Percentiles rank a stretch among this genome's conserved stretches.
Conservation (phyloP, 1,140 invertebrate species). For the Lepidurus apus region DNA sequence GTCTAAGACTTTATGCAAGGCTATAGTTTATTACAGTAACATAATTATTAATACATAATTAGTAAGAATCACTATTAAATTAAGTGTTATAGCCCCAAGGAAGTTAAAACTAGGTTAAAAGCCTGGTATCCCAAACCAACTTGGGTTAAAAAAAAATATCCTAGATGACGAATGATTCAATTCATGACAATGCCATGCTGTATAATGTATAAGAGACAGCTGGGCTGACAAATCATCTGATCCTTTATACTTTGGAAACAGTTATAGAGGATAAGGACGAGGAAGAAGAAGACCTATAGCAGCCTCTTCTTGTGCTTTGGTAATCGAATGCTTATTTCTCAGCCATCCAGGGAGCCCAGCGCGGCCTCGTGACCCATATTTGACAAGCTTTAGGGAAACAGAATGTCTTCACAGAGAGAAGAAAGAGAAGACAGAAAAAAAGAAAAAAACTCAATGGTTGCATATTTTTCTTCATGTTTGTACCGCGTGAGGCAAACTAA, state of each 20-base stretch:
- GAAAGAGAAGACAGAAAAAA: neutral
- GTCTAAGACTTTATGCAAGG: too few species aligned
- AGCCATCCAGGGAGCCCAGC: slow-evolving; percentile 11
- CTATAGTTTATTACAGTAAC: too few species aligned
- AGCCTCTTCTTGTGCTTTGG: neutral
- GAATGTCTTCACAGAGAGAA: neutral
- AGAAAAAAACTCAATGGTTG: slow-evolving; percentile 9
- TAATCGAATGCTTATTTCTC: slow-evolving; percentile 11
- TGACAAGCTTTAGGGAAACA: slow-evolving; percentile 6
- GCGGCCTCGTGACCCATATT: slow-evolving; percentile 17
- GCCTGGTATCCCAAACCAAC: too few species aligned
- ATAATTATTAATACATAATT: too few species aligned
- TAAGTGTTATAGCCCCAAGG: too few species aligned
- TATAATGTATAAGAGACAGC: neutral
- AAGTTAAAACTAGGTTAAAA: too few species aligned
- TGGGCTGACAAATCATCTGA: neutral
- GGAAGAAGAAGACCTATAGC: neutral
- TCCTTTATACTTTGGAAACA: neutral
- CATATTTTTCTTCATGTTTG: neutral
- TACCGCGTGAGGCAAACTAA: neutral
- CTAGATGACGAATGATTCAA: neutral
- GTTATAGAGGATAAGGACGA: neutral
- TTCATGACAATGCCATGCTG: neutral
- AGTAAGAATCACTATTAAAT: too few species aligned
- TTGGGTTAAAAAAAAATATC: neutral